These are phyloP conservation scores for Xiphydria camelus DNA, from an alignment of 2,888 invertebrate genomes.

Conservation along the genomic window DNA sequence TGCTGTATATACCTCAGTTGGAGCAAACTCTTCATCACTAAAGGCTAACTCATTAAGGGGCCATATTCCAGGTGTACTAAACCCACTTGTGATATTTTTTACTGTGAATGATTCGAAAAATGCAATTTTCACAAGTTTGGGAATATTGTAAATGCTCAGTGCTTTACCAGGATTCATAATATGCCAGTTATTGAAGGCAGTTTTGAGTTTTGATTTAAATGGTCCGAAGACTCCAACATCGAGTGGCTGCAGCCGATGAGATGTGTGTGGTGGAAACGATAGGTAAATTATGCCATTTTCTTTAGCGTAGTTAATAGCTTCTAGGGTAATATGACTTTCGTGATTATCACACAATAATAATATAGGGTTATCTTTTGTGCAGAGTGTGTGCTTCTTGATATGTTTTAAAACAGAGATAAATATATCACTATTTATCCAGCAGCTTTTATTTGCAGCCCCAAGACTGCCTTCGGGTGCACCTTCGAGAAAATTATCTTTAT, in stretches of 20 bases:
- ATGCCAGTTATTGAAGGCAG: constrained; percentile 42
- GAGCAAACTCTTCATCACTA: constrained; percentile 28
- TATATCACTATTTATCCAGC: constrained; percentile 36
- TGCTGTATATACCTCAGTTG: constrained; percentile 10
- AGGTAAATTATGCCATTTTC: constrained; percentile 44
- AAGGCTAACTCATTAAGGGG: constrained; percentile 32
- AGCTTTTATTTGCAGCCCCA: constrained; percentile 30
- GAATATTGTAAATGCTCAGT: constrained; percentile 38
- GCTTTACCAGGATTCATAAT: constrained; percentile 39
- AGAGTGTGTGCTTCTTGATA: constrained; percentile 20
- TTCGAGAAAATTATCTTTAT: constrained; percentile 28
- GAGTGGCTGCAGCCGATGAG: constrained; percentile 45
- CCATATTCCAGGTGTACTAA: constrained; percentile 35
- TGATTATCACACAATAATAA: constrained; percentile 38
- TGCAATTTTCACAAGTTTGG: constrained; percentile 30
- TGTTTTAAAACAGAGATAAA: constrained; percentile 36
- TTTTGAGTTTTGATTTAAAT: too few species aligned
- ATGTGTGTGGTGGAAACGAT: constrained; percentile 31
- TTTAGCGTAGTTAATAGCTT: constrained; percentile 35
- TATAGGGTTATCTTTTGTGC: constrained; percentile 28
- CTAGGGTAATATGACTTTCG: constrained; percentile 34
- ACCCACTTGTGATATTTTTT: constrained; percentile 42
- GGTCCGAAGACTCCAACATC: constrained; percentile 40
- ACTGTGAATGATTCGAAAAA: constrained; percentile 38
- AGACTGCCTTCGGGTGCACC: constrained; percentile 35